A percentile compares a stretch with the other conserved stretches of the same genome.
These are phyloP conservation scores for Thereva nobilitata DNA, from an alignment of 2,888 invertebrate species.

Conservation along the genomic window DNA sequence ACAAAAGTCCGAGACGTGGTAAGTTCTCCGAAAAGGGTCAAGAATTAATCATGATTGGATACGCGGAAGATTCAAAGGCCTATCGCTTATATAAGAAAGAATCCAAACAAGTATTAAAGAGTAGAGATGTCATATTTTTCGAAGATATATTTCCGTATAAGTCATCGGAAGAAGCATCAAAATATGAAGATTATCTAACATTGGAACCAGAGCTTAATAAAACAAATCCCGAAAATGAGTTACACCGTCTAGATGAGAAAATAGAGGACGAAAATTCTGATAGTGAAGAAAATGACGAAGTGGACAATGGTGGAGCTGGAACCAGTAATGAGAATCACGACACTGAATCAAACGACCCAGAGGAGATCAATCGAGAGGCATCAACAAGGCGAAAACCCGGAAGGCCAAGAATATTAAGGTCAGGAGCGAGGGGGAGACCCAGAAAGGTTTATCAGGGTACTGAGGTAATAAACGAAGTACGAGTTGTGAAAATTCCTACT, in stretches of 20 bases:
- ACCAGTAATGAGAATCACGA: constrained; percentile 2
- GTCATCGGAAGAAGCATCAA: background rate
- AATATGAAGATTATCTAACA: too few species aligned
- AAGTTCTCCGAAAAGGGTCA: too few species aligned
- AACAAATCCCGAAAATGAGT: too few species aligned
- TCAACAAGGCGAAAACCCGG: constrained; percentile 18
- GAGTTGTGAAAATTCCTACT: constrained; percentile 20
- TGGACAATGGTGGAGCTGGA: background rate
- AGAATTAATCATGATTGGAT: too few species aligned
- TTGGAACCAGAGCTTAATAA: too few species aligned
- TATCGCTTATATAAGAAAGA: background rate
- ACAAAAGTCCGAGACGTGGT: too few species aligned
- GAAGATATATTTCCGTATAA: constrained; percentile 38
- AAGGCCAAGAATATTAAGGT: constrained; percentile 30
- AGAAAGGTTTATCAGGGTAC: constrained; percentile 31
- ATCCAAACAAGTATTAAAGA: background rate
- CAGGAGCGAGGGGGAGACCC: constrained; percentile 29
- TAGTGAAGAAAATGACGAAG: background rate
- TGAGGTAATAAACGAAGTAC: constrained; percentile 21
- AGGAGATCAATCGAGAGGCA: background rate
- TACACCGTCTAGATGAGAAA: too few species aligned
- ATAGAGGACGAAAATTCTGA: constrained; percentile 18
- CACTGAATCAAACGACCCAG: background rate
- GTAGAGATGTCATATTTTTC: constrained; percentile 43
- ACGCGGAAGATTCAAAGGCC: too few species aligned